Percentiles rank a stretch among this genome's conserved stretches.
Evolutionary conservation across 2,888 invertebrate species (phyloP).

Genomic region (Congeria kusceri): DNA sequence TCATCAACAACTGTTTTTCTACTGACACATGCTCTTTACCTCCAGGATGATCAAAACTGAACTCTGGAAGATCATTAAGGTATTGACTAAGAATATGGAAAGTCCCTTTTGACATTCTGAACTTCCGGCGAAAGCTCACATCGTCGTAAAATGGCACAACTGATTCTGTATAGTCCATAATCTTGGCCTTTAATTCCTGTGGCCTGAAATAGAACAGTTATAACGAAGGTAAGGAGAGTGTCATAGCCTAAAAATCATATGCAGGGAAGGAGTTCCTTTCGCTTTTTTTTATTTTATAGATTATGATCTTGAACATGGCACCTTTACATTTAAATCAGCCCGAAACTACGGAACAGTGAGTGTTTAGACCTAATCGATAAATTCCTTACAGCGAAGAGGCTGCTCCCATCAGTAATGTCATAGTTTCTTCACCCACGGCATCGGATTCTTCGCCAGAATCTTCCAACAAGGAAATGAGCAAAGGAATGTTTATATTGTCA

Average conservation of each 20-base stretch:
- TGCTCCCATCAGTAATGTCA: constrained; percentile 12
- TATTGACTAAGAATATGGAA: constrained; percentile 25
- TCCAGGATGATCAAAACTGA: constrained; percentile 27
- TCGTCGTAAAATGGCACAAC: constrained; percentile 43
- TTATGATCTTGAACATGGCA: neutral
- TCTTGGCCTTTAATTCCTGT: constrained; percentile 35
- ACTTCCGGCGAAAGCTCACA: constrained; percentile 37
- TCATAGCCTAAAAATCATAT: too few species aligned
- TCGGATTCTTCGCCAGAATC: constrained; percentile 16
- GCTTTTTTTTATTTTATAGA: too few species aligned
- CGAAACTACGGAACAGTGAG: constrained; percentile 1
- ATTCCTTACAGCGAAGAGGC: constrained; percentile 6
- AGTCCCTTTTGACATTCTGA: constrained; percentile 39
- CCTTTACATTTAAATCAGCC: constrained; percentile 6
- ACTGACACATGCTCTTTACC: constrained; percentile 39
- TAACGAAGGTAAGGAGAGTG: neutral
- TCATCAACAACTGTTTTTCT: constrained; percentile 45
- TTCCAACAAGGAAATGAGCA: constrained; percentile 15
- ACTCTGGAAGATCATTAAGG: constrained; percentile 43
- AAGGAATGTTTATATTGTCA: constrained; percentile 1
- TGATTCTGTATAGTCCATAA: constrained; percentile 36
- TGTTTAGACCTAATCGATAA: constrained; percentile 4
- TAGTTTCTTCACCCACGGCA: constrained; percentile 8
- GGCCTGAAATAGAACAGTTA: constrained; percentile 28
- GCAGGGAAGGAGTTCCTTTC: too few species aligned